Conservation (phyloP, 2,888 invertebrate species). For the Orgyia antiqua region DNA sequence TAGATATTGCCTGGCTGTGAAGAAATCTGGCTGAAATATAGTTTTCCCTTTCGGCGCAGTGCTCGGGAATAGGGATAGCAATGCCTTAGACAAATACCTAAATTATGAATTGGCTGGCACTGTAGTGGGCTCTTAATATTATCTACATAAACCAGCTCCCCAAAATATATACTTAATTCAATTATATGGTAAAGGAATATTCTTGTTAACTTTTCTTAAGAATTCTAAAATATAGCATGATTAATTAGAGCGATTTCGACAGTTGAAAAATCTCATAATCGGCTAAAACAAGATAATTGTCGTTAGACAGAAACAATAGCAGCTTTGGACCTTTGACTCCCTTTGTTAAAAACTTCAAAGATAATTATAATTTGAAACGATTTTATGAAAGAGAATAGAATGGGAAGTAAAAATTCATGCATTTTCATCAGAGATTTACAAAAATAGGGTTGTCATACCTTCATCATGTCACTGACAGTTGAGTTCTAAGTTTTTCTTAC, state of each 20-base stretch:
- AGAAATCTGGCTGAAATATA: too few relatives aligned
- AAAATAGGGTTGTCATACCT: conserved; percentile 47
- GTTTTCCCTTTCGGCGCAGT: too few relatives aligned
- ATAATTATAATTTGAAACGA: conserved; percentile 24
- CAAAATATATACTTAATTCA: too few relatives aligned
- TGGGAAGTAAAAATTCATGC: conserved; percentile 12
- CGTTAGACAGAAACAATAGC: conserved; percentile 20
- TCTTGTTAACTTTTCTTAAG: too few relatives aligned
- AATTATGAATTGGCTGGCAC: too few relatives aligned
- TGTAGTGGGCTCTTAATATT: too few relatives aligned
- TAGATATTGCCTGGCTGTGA: too few relatives aligned
- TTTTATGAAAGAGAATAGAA: conserved; percentile 13
- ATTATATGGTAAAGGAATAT: too few relatives aligned
- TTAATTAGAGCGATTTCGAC: neutral
- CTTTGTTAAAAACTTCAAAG: conserved; percentile 25
- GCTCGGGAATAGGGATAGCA: too few relatives aligned
- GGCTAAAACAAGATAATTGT: conserved; percentile 24
- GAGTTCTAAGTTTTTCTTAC: conserved; percentile 30
- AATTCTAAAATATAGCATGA: neutral
- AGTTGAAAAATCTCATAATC: conserved; percentile 13
- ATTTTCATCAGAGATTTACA: conserved; percentile 25
- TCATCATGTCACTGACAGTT: conserved; percentile 30
- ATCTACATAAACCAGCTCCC: too few relatives aligned
- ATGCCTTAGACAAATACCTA: too few relatives aligned
- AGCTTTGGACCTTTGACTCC: conserved; percentile 24